A percentile compares a stretch with the other conserved stretches of the same genome.
phyloP scores from a whole-genome alignment of 2,797 vertebrate genomes.

The Poeciliopsis presidionis region DNA sequence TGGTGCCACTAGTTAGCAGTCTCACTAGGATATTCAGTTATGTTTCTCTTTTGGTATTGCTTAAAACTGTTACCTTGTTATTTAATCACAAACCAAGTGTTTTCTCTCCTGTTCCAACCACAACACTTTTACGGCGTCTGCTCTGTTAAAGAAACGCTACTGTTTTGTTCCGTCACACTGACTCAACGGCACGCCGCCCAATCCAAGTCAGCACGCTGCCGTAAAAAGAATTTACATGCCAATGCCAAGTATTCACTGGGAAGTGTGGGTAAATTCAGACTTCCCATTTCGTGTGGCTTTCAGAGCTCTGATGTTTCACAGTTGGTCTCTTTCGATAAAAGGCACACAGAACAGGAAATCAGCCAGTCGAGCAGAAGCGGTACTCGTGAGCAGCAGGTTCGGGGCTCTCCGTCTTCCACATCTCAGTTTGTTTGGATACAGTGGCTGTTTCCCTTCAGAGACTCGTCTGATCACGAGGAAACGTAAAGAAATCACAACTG shows the following conservation, averaged over 20 bases:
- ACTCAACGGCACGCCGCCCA: conserved; percentile 11
- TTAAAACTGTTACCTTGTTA: neutral
- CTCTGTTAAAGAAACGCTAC: neutral
- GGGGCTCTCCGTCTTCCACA: conserved; percentile 8
- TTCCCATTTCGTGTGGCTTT: conserved; percentile 66
- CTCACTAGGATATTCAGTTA: neutral
- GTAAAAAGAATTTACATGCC: conserved; percentile 20
- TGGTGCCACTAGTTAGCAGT: neutral
- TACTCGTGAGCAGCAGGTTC: conserved; percentile 21
- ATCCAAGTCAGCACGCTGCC: conserved; percentile 3
- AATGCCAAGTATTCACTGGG: conserved; percentile 13
- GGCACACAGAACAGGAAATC: conserved; percentile 59
- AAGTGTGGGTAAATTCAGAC: conserved; percentile 42
- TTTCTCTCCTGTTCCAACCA: neutral
- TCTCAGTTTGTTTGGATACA: neutral
- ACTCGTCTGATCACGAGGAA: neutral
- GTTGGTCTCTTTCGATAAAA: conserved; percentile 10
- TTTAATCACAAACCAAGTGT: neutral
- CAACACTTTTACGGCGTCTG: neutral
- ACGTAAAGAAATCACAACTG: conserved; percentile 9
- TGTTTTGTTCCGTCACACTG: conserved; percentile 9
- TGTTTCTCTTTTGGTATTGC: neutral
- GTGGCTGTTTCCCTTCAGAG: neutral
- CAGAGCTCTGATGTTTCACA: conserved; percentile 18
- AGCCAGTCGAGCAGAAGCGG: conserved; percentile 20